Evolutionary conservation across 1,140 invertebrate genomes (phyloP).

Genomic region (Oppia nitens): DNA sequence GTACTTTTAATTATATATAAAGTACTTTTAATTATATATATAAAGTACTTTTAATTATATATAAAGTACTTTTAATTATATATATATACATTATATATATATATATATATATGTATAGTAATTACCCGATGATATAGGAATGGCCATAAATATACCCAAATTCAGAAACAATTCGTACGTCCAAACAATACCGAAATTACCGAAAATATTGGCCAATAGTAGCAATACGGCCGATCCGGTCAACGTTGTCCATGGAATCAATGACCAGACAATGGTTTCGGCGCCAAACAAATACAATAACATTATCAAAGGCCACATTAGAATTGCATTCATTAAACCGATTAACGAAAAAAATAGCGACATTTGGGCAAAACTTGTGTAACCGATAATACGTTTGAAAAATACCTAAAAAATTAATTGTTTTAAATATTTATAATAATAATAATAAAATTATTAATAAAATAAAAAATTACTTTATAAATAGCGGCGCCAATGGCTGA

Average conservation of each 20-base stretch:
- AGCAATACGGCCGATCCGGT: conserved; percentile 17
- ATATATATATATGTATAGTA: too few relatives aligned
- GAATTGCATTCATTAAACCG: conserved; percentile 57
- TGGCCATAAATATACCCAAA: conserved; percentile 69
- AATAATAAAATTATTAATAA: conserved; percentile 55
- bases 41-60: too few relatives aligned
- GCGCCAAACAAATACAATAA: conserved; percentile 63
- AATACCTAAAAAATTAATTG: conserved; percentile 43
- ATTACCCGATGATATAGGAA: conserved; percentile 80
- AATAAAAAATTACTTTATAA: conserved; percentile 5
- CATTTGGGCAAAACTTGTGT: conserved; percentile 67
- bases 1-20: too few relatives aligned
- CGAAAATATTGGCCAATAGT: conserved; percentile 68
- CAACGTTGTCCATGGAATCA: conserved; percentile 22
- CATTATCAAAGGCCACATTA: conserved; percentile 70
- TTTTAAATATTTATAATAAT: conserved; percentile 15
- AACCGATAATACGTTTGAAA: conserved; percentile 77
- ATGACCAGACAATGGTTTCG: conserved; percentile 47
- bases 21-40: too few relatives aligned
- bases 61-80: too few relatives aligned
- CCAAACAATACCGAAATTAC: conserved; percentile 70
- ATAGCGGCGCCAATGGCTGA: conserved; percentile 4
- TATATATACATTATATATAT: too few relatives aligned
- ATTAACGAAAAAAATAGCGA: conserved; percentile 71
- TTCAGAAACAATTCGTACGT: conserved; percentile 87